A percentile compares a stretch with the other conserved stretches of the same genome.
Conservation (phyloP, 2,113 vertebrate genomes). For the Pampusana beccarii region DNA sequence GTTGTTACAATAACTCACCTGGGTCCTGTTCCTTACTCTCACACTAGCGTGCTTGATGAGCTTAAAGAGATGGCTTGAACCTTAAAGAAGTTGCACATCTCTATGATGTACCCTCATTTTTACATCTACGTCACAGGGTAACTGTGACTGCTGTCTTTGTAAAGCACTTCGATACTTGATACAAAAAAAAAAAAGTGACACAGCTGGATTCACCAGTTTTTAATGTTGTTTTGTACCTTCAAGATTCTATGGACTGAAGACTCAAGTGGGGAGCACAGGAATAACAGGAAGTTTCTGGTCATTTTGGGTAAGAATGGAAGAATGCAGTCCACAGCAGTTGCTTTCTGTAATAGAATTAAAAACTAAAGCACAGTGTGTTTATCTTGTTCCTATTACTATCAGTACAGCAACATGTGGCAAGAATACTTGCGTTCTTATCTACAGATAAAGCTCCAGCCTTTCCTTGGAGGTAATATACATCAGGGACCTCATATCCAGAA, state of each 20-base stretch:
- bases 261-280: not conserved
- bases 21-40: not conserved
- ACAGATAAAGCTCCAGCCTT: slow-evolving; percentile 7
- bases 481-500: slow-evolving; percentile 10
- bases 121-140: not conserved
- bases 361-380: not conserved
- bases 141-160: not conserved
- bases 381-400: not conserved
- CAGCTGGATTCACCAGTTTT: not conserved
- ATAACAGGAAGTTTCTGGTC: not conserved
- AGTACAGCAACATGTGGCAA: not conserved
- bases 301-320: not conserved
- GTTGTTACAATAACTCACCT: not conserved
- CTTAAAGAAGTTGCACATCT: not conserved
- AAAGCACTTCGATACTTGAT: not conserved
- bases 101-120: not conserved
- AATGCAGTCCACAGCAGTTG: not conserved
- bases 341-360: not conserved
- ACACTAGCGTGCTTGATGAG: not conserved
- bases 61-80: not conserved
- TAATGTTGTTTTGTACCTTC: not conserved
- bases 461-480: not conserved
- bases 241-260: not conserved
- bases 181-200: not conserved
- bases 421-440: slow-evolving; percentile 6